A percentile compares a stretch with the other conserved stretches of the same genome.
Conservation (phyloP, 2,113 vertebrate genomes). For the Propithecus coquereli region DNA sequence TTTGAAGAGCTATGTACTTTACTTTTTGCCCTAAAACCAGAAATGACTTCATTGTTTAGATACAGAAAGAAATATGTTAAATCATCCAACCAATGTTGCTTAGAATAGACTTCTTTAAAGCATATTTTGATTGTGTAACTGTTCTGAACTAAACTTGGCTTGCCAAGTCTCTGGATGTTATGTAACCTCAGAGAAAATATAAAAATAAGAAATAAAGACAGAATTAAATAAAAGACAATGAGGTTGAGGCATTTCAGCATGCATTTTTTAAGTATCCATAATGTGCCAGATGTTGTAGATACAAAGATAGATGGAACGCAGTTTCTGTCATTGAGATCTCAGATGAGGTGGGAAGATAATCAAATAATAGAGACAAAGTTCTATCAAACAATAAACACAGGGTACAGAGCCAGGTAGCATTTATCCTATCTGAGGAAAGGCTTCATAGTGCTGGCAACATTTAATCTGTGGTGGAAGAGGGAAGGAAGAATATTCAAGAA, state of each 20-base stretch:
- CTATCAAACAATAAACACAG: not conserved
- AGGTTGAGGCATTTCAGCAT: not conserved
- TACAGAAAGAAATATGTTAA: constrained; percentile 67
- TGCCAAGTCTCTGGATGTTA: constrained; percentile 61
- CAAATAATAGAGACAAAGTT: not conserved
- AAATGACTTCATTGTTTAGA: constrained; percentile 74
- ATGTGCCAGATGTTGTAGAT: not conserved
- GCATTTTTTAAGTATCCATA: not conserved
- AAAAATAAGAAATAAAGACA: constrained; percentile 60
- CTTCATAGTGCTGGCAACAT: not conserved
- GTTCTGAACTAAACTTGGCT: constrained; percentile 76
- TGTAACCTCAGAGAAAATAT: constrained; percentile 60
- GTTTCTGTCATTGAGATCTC: not conserved
- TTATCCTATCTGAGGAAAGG: not conserved
- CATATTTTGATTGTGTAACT: constrained; percentile 76
- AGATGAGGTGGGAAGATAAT: not conserved
- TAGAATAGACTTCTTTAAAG: constrained; percentile 68
- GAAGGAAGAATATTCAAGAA: not conserved
- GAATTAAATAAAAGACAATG: constrained; percentile 52
- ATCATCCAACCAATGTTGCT: constrained; percentile 56
- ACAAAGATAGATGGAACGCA: not conserved
- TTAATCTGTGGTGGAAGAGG: not conserved
- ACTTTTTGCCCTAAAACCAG: constrained; percentile 48
- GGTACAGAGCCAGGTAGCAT: not conserved
- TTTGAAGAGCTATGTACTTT: constrained; percentile 45